Base-by-base conservation (phyloP, 2,888 invertebrate species). In the Yponomeuta sedellus region DNA sequence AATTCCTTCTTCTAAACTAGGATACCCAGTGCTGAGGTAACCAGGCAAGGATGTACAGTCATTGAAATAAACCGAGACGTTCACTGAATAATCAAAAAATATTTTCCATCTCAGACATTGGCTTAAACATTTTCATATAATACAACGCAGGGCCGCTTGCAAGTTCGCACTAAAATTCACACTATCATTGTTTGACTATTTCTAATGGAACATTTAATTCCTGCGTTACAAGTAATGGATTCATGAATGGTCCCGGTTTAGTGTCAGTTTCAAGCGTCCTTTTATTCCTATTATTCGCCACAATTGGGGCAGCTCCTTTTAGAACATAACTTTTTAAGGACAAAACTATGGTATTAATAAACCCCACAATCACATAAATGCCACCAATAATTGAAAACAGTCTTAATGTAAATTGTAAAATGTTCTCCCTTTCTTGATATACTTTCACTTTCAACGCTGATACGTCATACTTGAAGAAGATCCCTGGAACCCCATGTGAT, bases 401-500 rank as follows among this genome's bases (percentile, higher is more conserved):
- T 75, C 97, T 94, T 63, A 98, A 94, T 67, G 96, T 90, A 80
- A 99, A 97, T 81, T 96, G 95, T 59, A 95, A 84, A 44, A 96
- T 72, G 70, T 95, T 93, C 72, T 97, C 97, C 67, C 95, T 92
- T 77, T 97, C 95, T 79, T 97, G 96, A 66, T 92, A 94, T 0
- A 97, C 96, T 78, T 94, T 93, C 8, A 99, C 95, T 89, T 96
- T 97, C 61, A 99, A 85, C 0, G 98, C 96, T 20, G 97, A 96
- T 88, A 97, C 95, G 76, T 99, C 98, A 82, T 99, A 99, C 83
- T 98, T 98, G 74, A 99, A 96, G 81, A 97, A 98, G 71, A 99
- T 95, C 25, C 99, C 99, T 0, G 98, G 97, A 22, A 97, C 95
- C 0, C 98, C 98, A 78, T 98, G 98, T 19, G 97, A 97, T 34